Percentiles rank a stretch among this genome's conserved stretches.
phyloP scores from a whole-genome alignment of 2,113 vertebrate species.

The Vulpes lagopus region DNA sequence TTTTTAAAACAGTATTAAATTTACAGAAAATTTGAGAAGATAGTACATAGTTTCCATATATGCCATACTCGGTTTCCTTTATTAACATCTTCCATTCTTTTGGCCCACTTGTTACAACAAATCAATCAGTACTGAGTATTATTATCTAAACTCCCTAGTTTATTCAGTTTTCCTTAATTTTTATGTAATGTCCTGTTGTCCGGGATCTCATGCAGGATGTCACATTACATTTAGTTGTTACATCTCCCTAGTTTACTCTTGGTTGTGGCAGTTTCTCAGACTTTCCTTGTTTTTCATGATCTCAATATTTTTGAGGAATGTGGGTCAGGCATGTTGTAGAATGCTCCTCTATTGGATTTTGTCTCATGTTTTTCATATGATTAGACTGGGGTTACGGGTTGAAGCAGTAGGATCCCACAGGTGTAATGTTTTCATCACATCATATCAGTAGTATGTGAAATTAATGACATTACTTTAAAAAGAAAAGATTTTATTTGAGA shows the following conservation, averaged over 20 bases:
- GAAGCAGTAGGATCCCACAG: not conserved
- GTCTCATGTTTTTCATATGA: not conserved
- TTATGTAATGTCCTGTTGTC: not conserved
- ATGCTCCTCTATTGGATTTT: not conserved
- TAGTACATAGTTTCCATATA: not conserved
- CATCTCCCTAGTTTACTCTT: not conserved
- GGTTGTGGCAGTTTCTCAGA: not conserved
- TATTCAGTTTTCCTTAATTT: not conserved
- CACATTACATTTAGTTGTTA: not conserved
- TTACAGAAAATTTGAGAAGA: not conserved
- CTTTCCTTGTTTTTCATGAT: not conserved
- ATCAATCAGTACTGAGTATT: not conserved
- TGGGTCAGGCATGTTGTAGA: not conserved
- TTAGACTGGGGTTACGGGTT: not conserved
- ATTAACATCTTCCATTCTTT: not conserved
- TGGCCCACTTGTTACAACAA: not conserved
- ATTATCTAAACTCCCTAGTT: not conserved
- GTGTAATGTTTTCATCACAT: not conserved
- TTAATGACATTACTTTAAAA: not conserved
- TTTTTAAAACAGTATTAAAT: not conserved
- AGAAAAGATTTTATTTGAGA: not conserved
- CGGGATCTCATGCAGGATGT: not conserved
- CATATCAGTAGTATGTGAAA: rapidly evolving
- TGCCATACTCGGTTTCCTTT: not conserved
- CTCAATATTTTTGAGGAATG: not conserved